phyloP scores from a whole-genome alignment of 2,888 invertebrate genomes.

The Hydrotaea cyrtoneurina region DNA sequence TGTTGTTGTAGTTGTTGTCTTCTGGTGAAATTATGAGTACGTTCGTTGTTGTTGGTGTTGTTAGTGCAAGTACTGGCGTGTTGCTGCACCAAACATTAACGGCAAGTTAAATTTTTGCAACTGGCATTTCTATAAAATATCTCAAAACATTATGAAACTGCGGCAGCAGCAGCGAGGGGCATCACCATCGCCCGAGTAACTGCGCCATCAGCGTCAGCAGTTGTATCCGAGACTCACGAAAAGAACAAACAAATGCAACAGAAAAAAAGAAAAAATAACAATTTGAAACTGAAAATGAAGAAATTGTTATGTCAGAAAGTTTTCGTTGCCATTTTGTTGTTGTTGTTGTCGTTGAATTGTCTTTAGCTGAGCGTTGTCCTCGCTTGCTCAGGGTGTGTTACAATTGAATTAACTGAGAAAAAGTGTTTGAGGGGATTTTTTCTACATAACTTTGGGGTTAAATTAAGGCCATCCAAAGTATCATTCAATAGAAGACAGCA shows the following conservation, averaged over 20 bases:
- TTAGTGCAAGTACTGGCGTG: conserved; percentile 25
- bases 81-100: conserved; percentile 61
- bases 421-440: too few relatives aligned
- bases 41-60: conserved; percentile 33
- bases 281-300: conserved; percentile 37
- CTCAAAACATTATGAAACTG: conserved; percentile 64
- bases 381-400: background rate
- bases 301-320: conserved; percentile 62
- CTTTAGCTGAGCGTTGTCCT: background rate
- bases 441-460: too few relatives aligned
- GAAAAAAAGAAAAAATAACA: background rate
- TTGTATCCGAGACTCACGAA: conserved; percentile 11
- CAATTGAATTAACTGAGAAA: conserved; percentile 52
- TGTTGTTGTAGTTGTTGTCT: conserved; percentile 44
- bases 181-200: background rate
- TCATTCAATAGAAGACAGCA: too few relatives aligned
- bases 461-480: too few relatives aligned
- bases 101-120: conserved; percentile 68
- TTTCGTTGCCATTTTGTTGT: conserved; percentile 19
- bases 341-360: background rate
- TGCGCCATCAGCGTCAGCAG: background rate
- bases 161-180: conserved; percentile 52
- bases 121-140: conserved; percentile 71
- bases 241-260: background rate
- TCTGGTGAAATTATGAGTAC: conserved; percentile 60